Percentiles rank a stretch among this genome's conserved stretches.
Evolutionary conservation across 2,888 invertebrate genomes (phyloP).

Genomic region (Odontomyia ornata): DNA sequence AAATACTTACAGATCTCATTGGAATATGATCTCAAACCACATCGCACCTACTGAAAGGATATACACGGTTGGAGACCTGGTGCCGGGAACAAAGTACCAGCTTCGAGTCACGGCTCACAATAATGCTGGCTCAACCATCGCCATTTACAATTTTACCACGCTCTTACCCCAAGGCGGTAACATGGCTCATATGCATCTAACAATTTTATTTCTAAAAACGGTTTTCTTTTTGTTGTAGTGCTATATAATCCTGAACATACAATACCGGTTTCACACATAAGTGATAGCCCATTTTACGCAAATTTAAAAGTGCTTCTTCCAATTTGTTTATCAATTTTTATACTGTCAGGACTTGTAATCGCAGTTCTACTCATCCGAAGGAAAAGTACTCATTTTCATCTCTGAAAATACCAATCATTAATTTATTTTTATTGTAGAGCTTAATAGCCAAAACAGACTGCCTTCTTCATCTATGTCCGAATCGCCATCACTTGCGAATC

Average conservation of each 20-base stretch:
- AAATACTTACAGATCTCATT: slow-evolving; percentile 66
- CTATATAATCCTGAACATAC: slow-evolving; percentile 71
- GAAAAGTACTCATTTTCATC: too few relatives aligned
- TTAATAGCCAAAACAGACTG: slow-evolving; percentile 63
- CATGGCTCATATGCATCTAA: slow-evolving; percentile 51
- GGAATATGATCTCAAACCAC: slow-evolving; percentile 84
- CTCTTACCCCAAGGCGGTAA: slow-evolving; percentile 79
- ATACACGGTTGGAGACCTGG: slow-evolving; percentile 80
- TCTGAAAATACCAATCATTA: too few relatives aligned
- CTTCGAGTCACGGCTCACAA: slow-evolving; percentile 83
- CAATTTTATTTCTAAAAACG: neutral
- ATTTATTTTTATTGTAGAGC: slow-evolving; percentile 59
- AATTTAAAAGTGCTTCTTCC: slow-evolving; percentile 72
- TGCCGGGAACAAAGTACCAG: slow-evolving; percentile 79
- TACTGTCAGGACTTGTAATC: slow-evolving; percentile 72
- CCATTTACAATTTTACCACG: slow-evolving; percentile 86
- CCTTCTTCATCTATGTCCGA: slow-evolving; percentile 71
- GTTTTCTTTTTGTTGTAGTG: slow-evolving; percentile 56
- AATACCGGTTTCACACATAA: slow-evolving; percentile 74
- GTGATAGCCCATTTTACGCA: slow-evolving; percentile 72
- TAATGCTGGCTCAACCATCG: slow-evolving; percentile 85
- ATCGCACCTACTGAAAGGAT: slow-evolving; percentile 83
- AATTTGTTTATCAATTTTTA: slow-evolving; percentile 73
- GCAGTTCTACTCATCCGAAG: slow-evolving; percentile 76
- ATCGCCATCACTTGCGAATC: slow-evolving; percentile 79